phyloP scores from a whole-genome alignment of 2,888 invertebrate genomes.

The Rhagium mordax region DNA sequence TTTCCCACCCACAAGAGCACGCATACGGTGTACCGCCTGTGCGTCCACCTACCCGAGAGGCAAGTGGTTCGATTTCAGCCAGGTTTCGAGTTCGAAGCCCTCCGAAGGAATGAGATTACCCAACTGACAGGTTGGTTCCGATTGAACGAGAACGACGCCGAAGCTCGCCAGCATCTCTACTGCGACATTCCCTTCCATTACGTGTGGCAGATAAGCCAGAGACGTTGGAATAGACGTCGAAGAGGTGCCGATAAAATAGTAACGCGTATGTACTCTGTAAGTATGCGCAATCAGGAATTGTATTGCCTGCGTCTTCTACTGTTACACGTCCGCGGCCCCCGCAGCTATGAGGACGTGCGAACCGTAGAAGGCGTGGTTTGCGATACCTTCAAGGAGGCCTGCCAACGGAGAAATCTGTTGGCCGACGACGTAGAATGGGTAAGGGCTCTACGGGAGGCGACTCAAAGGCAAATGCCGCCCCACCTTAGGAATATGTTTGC shows the following conservation, averaged over 20 bases:
- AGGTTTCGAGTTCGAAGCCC: not conserved
- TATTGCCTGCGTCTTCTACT: too few species aligned
- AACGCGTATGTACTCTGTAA: too few species aligned
- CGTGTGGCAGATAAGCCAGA: not conserved
- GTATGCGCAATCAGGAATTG: too few species aligned
- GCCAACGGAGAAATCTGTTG: not conserved
- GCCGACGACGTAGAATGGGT: slow-evolving; percentile 11
- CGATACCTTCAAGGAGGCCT: not conserved
- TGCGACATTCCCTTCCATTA: not conserved
- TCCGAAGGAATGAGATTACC: not conserved
- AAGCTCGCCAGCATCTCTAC: not conserved
- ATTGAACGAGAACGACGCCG: not conserved
- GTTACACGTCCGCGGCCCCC: slow-evolving; percentile 10
- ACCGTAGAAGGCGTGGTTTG: too few species aligned
- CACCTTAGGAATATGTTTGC: too few species aligned
- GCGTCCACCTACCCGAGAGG: slow-evolving; percentile 1
- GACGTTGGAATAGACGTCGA: not conserved
- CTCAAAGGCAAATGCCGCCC: not conserved
- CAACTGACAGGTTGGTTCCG: slow-evolving; percentile 1
- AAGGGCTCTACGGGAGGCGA: not conserved
- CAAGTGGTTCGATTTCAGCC: slow-evolving; percentile 5
- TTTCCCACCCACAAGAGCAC: not conserved
- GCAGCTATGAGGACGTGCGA: not conserved
- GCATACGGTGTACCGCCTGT: not conserved
- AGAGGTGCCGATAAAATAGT: too few species aligned